Conservation (phyloP, 2,113 vertebrate genomes). For the Pseudois nayaur region DNA sequence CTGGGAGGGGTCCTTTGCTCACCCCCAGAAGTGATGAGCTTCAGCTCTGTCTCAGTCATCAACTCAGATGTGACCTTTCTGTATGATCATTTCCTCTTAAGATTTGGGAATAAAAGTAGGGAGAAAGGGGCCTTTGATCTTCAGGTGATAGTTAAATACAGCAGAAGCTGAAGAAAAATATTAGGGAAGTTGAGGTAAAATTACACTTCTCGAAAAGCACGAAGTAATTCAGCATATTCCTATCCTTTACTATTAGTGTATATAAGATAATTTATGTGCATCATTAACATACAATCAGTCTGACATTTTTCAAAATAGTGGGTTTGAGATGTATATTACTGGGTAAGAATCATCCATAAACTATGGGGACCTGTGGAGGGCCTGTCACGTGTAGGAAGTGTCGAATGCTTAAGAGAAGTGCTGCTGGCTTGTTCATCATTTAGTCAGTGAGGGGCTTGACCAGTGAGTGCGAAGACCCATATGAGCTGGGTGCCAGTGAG, state of each 20-base stretch:
- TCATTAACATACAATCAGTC: slow-evolving; percentile 72
- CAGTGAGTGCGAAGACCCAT: slow-evolving; percentile 64
- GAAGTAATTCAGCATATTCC: slow-evolving; percentile 72
- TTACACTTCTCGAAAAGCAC: slow-evolving; percentile 68
- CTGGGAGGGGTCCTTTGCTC: slow-evolving; percentile 49
- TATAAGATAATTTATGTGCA: slow-evolving; percentile 75
- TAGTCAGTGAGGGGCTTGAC: slow-evolving; percentile 70
- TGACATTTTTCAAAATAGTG: slow-evolving; percentile 71
- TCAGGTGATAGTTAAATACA: slow-evolving; percentile 50
- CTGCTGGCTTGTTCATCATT: slow-evolving; percentile 62
- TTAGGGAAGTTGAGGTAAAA: slow-evolving; percentile 31
- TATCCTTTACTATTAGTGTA: slow-evolving; percentile 72
- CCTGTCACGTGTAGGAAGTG: slow-evolving; percentile 64
- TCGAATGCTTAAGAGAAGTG: not conserved
- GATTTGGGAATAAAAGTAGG: slow-evolving; percentile 62
- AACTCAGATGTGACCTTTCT: slow-evolving; percentile 45
- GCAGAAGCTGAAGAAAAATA: slow-evolving; percentile 74
- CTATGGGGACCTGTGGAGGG: slow-evolving; percentile 39
- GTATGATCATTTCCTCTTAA: slow-evolving; percentile 60
- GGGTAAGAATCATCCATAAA: slow-evolving; percentile 57
- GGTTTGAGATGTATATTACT: slow-evolving; percentile 64
- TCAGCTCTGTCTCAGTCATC: not conserved
- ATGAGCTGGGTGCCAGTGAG: not conserved
- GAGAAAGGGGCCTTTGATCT: slow-evolving; percentile 74
- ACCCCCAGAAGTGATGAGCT: slow-evolving; percentile 54